Conservation (phyloP, 2,113 vertebrate genomes). For the Tachycineta bicolor region DNA sequence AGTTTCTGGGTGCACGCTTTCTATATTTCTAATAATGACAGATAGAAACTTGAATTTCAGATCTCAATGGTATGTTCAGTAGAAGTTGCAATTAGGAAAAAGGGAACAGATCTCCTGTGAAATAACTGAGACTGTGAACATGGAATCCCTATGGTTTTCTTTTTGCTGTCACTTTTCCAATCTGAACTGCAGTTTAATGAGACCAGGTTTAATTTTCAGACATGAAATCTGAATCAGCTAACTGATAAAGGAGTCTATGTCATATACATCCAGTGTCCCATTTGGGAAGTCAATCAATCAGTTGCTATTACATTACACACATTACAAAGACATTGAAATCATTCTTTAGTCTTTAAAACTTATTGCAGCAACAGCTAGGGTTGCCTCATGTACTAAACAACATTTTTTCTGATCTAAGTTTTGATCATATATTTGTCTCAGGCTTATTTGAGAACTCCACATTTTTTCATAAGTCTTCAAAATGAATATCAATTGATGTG, state of each 20-base stretch:
- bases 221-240: conserved; percentile 3
- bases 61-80: conserved; percentile 14
- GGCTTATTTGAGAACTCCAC: not conserved
- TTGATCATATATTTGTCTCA: not conserved
- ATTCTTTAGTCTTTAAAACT: not conserved
- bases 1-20: not conserved
- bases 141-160: not conserved
- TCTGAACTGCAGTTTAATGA: not conserved
- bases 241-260: not conserved
- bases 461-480: not conserved
- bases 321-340: not conserved
- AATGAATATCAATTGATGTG: not conserved
- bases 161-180: not conserved
- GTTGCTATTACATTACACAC: not conserved
- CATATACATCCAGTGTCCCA: not conserved
- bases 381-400: not conserved
- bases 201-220: not conserved
- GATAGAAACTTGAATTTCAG: conserved; percentile 3
- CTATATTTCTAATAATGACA: not conserved
- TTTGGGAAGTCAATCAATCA: not conserved
- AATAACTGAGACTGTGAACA: not conserved
- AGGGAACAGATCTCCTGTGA: conserved; percentile 48
- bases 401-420: not conserved
- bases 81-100: conserved; percentile 51
- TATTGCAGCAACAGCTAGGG: not conserved